Conservation (phyloP, 1,140 invertebrate species). For the Zaprionus africanus region DNA sequence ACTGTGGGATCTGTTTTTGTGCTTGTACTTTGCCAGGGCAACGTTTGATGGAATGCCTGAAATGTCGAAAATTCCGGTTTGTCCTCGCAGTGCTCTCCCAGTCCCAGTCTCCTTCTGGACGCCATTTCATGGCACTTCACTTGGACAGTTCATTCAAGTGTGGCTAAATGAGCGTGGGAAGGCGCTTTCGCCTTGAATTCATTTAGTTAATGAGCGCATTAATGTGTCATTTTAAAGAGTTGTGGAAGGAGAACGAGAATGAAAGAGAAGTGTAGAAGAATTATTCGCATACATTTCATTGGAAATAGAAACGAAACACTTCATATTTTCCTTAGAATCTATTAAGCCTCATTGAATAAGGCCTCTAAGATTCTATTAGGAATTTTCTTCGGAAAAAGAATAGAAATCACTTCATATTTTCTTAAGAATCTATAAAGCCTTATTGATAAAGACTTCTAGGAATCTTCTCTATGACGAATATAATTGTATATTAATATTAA, state of each 20-base stretch:
- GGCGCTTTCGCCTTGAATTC: slow-evolving; percentile 34
- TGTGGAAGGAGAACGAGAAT: neutral
- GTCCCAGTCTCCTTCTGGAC: neutral
- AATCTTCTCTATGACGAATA: neutral
- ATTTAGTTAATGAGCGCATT: slow-evolving; percentile 56
- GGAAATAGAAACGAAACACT: neutral
- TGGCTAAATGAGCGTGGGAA: slow-evolving; percentile 38
- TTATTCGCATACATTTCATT: neutral
- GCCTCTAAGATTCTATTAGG: no score
- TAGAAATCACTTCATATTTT: neutral
- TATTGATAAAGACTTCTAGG: neutral
- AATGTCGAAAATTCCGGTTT: slow-evolving; percentile 37
- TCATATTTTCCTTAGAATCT: neutral
- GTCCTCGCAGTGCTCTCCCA: neutral
- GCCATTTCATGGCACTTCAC: slow-evolving; percentile 19
- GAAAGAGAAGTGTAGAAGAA: neutral
- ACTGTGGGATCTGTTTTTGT: slow-evolving; percentile 51
- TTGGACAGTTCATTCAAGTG: slow-evolving; percentile 43
- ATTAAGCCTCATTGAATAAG: no score
- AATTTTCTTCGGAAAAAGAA: no score
- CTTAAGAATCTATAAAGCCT: neutral
- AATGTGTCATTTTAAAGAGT: slow-evolving; percentile 2
- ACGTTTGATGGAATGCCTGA: slow-evolving; percentile 65
- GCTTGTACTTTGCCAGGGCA: slow-evolving; percentile 61
- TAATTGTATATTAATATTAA: no score